These are phyloP conservation scores for Hippocampus kuda DNA, from an alignment of 2,797 vertebrate genomes.

Conservation along the genomic window DNA sequence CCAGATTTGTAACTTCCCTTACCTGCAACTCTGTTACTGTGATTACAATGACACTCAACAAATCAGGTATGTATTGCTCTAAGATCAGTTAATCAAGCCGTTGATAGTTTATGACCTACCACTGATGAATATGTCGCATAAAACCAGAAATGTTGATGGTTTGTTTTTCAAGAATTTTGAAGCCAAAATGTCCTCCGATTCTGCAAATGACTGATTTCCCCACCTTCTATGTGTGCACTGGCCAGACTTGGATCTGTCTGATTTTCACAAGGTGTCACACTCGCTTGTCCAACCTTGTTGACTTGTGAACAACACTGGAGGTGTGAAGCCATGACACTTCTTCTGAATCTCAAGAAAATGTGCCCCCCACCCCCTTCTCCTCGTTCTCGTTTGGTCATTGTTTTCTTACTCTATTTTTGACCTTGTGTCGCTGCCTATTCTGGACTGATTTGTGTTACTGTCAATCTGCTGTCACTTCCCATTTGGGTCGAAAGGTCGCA, in stretches of 20 bases:
- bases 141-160: too few relatives aligned
- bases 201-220: too few relatives aligned
- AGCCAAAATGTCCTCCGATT: too few relatives aligned
- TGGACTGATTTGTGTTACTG: constrained; percentile 63
- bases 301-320: constrained; percentile 46
- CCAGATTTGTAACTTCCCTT: too few relatives aligned
- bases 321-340: constrained; percentile 47
- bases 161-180: too few relatives aligned
- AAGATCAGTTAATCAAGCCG: too few relatives aligned
- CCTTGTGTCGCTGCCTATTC: constrained; percentile 55
- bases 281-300: constrained; percentile 37
- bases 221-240: background rate
- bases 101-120: too few relatives aligned
- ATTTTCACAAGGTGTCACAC: constrained; percentile 20
- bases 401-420: constrained; percentile 64
- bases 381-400: constrained; percentile 55
- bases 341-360: constrained; percentile 50
- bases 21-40: too few relatives aligned
- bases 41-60: too few relatives aligned
- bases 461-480: constrained; percentile 68
- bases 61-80: too few relatives aligned
- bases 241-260: constrained; percentile 3
- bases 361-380: constrained; percentile 1
- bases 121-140: too few relatives aligned
- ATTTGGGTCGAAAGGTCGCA: constrained; percentile 51